Conservation (phyloP, 2,888 invertebrate species). For the Malthinus flaveolus region DNA sequence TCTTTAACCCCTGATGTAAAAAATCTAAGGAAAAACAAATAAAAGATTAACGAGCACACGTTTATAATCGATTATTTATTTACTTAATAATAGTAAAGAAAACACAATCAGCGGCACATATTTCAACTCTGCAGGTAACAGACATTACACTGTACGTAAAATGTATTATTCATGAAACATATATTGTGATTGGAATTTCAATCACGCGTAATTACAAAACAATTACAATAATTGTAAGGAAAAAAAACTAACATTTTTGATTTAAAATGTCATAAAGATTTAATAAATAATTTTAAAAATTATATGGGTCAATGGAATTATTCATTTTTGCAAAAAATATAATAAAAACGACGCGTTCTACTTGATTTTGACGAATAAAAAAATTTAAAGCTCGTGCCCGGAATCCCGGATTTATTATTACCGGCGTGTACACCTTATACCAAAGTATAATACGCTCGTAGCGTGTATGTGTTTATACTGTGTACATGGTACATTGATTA, state of each 20-base stretch:
- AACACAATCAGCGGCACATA: slow-evolving; percentile 25
- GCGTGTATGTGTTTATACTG: background rate
- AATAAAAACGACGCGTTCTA: too few relatives aligned
- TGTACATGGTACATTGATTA: background rate
- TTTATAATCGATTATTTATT: slow-evolving; percentile 14
- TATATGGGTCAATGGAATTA: too few relatives aligned
- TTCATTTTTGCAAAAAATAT: too few relatives aligned
- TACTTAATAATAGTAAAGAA: slow-evolving; percentile 18
- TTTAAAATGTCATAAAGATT: background rate
- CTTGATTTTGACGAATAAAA: too few relatives aligned
- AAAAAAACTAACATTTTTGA: background rate
- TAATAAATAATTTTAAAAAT: too few relatives aligned
- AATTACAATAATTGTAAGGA: slow-evolving; percentile 24
- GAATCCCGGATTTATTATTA: slow-evolving; percentile 5
- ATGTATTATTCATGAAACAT: slow-evolving; percentile 35
- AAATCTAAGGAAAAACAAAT: too few relatives aligned
- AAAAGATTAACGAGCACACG: too few relatives aligned
- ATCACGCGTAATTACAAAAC: slow-evolving; percentile 33
- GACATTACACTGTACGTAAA: slow-evolving; percentile 23
- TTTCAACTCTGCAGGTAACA: slow-evolving; percentile 22
- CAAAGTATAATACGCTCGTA: background rate
- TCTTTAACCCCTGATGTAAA: too few relatives aligned
- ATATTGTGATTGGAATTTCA: slow-evolving; percentile 33
- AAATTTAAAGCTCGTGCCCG: background rate
- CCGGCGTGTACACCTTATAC: background rate